Conservation (phyloP, 2,797 vertebrate species). For the Xenops minutus region DNA sequence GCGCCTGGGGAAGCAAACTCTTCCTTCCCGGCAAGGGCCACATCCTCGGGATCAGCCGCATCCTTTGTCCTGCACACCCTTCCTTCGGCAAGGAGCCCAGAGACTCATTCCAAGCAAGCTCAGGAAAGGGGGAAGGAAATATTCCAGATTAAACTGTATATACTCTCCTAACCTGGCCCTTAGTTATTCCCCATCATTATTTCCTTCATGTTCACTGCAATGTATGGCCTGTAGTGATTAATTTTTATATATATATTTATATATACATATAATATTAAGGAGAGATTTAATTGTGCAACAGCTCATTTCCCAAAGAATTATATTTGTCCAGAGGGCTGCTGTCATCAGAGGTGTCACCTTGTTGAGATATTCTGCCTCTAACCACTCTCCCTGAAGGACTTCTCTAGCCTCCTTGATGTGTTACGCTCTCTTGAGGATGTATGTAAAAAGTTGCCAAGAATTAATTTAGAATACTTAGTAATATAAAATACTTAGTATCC, state of each 20-base stretch:
- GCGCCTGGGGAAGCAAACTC: neutral
- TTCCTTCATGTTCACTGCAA: neutral
- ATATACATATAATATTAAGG: neutral
- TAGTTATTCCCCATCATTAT: neutral
- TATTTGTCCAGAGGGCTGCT: neutral
- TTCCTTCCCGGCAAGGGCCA: neutral
- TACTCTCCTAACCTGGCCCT: neutral
- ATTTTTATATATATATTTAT: neutral
- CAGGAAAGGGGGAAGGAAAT: neutral
- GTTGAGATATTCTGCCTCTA: neutral
- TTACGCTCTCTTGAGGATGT: neutral
- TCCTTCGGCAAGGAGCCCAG: neutral
- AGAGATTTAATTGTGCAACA: neutral
- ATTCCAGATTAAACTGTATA: neutral
- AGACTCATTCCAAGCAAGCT: neutral
- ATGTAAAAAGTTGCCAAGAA: neutral
- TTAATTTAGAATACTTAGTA: neutral
- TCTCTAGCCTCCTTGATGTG: neutral
- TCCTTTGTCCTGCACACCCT: neutral
- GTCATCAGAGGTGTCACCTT: neutral
- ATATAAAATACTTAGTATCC: neutral
- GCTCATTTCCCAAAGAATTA: neutral
- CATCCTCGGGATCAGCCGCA: fast-evolving
- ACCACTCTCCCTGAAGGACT: neutral
- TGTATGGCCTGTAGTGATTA: neutral